Evolutionary conservation across 2,113 vertebrate genomes (phyloP).

Genomic region (Chloropsis hardwickii): DNA sequence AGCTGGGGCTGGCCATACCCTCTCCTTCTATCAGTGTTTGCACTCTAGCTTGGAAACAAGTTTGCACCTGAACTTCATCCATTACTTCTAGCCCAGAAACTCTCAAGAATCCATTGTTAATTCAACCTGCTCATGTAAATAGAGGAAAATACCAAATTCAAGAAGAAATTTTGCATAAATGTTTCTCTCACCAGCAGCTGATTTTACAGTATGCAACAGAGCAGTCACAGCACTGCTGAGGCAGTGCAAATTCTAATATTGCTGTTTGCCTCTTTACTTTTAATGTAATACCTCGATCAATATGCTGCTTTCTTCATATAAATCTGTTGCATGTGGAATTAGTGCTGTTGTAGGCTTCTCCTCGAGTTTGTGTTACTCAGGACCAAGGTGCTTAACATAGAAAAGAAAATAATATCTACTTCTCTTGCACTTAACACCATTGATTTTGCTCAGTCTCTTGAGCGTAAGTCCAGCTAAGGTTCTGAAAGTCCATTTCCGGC

Average conservation of each 20-base stretch:
- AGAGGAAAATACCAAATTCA: not conserved
- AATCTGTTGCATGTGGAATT: not conserved
- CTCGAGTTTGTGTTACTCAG: not conserved
- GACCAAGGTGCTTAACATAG: not conserved
- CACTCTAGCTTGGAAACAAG: not conserved
- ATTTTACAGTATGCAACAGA: not conserved
- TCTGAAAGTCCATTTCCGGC: not conserved
- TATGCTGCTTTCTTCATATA: not conserved
- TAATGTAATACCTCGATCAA: not conserved
- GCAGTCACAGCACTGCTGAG: not conserved
- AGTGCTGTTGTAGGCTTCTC: not conserved
- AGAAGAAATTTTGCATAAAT: not conserved
- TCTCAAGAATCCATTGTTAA: not conserved
- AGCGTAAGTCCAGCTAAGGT: not conserved
- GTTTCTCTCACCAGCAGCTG: not conserved
- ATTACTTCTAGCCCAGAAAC: not conserved
- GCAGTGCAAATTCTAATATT: not conserved
- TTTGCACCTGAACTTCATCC: not conserved
- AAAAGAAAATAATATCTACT: not conserved
- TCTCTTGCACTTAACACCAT: not conserved
- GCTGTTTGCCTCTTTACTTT: not conserved
- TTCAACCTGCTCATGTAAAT: not conserved
- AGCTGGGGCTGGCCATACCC: not conserved
- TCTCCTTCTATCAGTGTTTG: not conserved
- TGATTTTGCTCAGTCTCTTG: not conserved